phyloP scores from a whole-genome alignment of 2,797 vertebrate genomes.

The Microctenopoma steveboyesi region DNA sequence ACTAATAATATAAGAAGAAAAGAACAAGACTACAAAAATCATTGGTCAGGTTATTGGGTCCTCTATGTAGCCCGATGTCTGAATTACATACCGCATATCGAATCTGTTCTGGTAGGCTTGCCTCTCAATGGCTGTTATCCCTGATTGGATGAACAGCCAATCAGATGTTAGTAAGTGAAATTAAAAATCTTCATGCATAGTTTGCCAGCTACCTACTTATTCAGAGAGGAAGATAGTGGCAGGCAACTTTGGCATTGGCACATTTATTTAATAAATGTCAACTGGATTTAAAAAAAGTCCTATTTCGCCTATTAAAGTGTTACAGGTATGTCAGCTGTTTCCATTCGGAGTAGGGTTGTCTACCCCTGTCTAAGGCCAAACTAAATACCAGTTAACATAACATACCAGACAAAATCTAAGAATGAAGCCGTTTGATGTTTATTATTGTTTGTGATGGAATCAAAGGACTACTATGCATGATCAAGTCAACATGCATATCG shows the following conservation, averaged over 20 bases:
- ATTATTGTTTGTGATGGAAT: not conserved
- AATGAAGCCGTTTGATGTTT: not conserved
- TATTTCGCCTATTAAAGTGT: too few relatives aligned
- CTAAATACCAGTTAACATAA: not conserved
- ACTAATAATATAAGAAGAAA: not conserved
- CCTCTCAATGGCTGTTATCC: not conserved
- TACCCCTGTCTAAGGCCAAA: too few relatives aligned
- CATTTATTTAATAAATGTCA: too few relatives aligned
- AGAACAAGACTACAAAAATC: not conserved
- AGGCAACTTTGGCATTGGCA: too few relatives aligned
- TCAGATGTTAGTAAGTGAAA: not conserved
- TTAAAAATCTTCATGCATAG: too few relatives aligned
- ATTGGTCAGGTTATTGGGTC: not conserved
- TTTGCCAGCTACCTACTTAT: not conserved
- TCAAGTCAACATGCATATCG: not conserved
- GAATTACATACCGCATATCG: not conserved
- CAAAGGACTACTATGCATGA: not conserved
- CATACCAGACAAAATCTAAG: too few relatives aligned
- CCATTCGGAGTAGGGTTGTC: too few relatives aligned
- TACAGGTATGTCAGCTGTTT: too few relatives aligned
- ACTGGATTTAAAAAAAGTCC: too few relatives aligned
- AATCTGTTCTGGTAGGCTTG: not conserved
- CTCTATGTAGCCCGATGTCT: constrained; percentile 2
- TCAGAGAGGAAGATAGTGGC: not conserved
- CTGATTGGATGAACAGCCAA: not conserved